These are phyloP conservation scores for Drosophila mauritiana DNA, from an alignment of 1,140 invertebrate species.

Conservation along the genomic window DNA sequence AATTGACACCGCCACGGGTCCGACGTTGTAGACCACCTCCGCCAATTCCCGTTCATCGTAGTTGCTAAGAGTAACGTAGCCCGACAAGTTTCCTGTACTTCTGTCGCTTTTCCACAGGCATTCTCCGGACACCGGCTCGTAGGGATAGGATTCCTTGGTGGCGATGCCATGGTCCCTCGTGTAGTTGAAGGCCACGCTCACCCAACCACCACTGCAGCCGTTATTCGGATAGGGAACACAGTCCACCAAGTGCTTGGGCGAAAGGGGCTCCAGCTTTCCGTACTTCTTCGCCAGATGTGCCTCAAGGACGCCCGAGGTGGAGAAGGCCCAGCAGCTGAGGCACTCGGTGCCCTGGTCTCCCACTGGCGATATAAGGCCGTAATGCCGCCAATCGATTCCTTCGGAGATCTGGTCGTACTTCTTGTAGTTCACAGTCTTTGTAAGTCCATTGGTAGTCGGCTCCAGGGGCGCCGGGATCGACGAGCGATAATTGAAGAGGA, in stretches of 20 bases:
- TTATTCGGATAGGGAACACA: slow-evolving; percentile 92
- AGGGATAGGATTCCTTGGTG: slow-evolving; percentile 90
- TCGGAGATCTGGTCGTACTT: slow-evolving; percentile 10
- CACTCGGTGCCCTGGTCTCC: slow-evolving; percentile 90
- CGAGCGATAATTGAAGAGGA: background rate
- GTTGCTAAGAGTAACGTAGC: slow-evolving; percentile 87
- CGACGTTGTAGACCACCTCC: slow-evolving; percentile 89
- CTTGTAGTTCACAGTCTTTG: background rate
- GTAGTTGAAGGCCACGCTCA: slow-evolving; percentile 90
- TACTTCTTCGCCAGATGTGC: slow-evolving; percentile 88
- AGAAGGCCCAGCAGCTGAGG: slow-evolving; percentile 97
- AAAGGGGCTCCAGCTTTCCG: slow-evolving; percentile 90
- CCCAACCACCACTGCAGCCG: slow-evolving; percentile 94
- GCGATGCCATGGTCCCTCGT: slow-evolving; percentile 90
- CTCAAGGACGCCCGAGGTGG: slow-evolving; percentile 92
- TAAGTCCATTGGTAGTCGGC: background rate
- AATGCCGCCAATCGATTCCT: slow-evolving; percentile 18
- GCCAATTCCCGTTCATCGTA: slow-evolving; percentile 88
- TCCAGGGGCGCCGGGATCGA: background rate
- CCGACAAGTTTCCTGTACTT: slow-evolving; percentile 7
- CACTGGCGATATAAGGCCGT: slow-evolving; percentile 13
- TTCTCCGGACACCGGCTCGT: slow-evolving; percentile 87
- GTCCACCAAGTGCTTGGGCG: slow-evolving; percentile 96
- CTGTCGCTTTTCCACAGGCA: slow-evolving; percentile 10
- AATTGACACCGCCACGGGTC: slow-evolving; percentile 43